Evolutionary conservation across 2,888 invertebrate species (phyloP).

Genomic region (Catonia carolina): DNA sequence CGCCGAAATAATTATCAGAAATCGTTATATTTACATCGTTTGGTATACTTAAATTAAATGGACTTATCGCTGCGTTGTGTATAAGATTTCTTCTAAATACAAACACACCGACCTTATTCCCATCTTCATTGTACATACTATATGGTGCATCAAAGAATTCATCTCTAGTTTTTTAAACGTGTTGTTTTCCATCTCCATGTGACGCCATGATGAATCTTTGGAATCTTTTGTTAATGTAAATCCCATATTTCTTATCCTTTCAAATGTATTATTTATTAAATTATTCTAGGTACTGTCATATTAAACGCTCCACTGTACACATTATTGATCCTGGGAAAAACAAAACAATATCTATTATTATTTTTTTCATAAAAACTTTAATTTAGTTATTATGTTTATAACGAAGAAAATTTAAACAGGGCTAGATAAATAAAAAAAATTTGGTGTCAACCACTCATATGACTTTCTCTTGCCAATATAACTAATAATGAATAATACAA

Average conservation of each 20-base stretch:
- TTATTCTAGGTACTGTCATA: conserved; percentile 54
- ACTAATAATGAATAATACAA: too few relatives aligned
- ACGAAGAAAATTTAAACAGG: too few relatives aligned
- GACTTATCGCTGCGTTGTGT: conserved; percentile 32
- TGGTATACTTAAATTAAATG: conserved; percentile 45
- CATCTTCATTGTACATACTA: conserved; percentile 23
- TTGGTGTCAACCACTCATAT: too few relatives aligned
- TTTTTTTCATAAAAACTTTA: too few relatives aligned
- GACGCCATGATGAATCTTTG: conserved; percentile 47
- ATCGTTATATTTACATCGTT: conserved; percentile 44
- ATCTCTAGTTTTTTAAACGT: conserved; percentile 53
- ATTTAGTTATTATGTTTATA: too few relatives aligned
- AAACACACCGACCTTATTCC: too few relatives aligned
- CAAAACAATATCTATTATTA: conserved; percentile 14
- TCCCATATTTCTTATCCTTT: conserved; percentile 51
- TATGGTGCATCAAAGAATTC: conserved; percentile 45
- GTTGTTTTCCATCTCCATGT: conserved; percentile 56
- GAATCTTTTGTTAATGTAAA: conserved; percentile 49
- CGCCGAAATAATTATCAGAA: conserved; percentile 55
- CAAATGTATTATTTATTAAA: conserved; percentile 57
- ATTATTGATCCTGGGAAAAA: conserved; percentile 39
- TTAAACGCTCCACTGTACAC: conserved; percentile 58
- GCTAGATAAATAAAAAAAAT: too few relatives aligned
- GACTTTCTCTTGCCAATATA: too few relatives aligned
- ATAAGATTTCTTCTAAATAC: too few relatives aligned